Base-by-base conservation (phyloP, 2,113 vertebrate genomes). In the Neoarius graeffei region DNA sequence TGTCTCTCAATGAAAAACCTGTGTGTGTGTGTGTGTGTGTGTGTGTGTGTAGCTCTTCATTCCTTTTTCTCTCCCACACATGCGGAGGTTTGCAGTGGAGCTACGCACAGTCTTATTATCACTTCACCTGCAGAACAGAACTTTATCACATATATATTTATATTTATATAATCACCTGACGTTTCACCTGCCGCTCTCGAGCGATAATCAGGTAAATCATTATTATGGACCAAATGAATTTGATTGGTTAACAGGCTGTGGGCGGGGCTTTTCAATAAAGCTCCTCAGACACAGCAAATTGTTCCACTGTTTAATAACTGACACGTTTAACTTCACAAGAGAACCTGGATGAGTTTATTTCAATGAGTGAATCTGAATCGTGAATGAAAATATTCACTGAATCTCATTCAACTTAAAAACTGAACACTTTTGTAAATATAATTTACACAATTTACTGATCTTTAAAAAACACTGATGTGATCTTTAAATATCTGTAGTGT, bases 51-150 rank as follows among this genome's bases (percentile, higher is more conserved):
- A 66, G 25, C 62, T 87, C 73, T 71, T 54, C 14, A 30, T 88
- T 81, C 60, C 23, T 66, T 66, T 19, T 81, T 48, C 64, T 84
- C 71, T 27, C 79, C 86, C 86, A 87, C 86, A 79, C 73, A 15
- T 20, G 66, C 5, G 30, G 83, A 56, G 83, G 48, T 25, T 71
- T 52, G 67, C 67, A 35, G 27, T 71, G 67, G 67, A 71, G 35
- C 27, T 17, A 5, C 60, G 3, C 23, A 23, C 62, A 25, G 9
- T 64, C 9, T 64, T 64, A 64, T 64, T 64, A 64, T 1, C 25
- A 64, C 23, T 64, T 23, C 7, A 64, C 62, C 25, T 7, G 25
- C 62, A 64, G 6, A 64, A 15, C 15, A 4, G 17, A 15, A 59
- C 56, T 56, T 56, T 56, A 10, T 56, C 11, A 1, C 2, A 0